Conservation (phyloP, 2,888 invertebrate species). For the Amphimallon solstitiale region DNA sequence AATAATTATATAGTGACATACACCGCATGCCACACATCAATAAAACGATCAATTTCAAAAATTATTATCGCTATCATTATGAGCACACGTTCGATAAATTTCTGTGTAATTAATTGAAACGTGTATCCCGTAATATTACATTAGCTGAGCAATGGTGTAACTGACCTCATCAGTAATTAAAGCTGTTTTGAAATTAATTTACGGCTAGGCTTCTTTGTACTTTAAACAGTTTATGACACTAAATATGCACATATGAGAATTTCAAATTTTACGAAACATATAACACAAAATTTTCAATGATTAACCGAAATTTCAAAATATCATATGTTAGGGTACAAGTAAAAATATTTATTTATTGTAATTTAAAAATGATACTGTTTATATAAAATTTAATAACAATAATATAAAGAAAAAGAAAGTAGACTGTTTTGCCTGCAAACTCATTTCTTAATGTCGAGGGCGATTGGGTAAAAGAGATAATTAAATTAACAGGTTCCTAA, state of each 20-base stretch:
- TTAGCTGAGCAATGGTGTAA: slow-evolving; percentile 39
- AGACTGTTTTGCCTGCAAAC: too few relatives aligned
- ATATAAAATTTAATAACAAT: too few relatives aligned
- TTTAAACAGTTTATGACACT: slow-evolving; percentile 42
- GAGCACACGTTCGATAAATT: slow-evolving; percentile 36
- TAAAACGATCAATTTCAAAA: slow-evolving; percentile 33
- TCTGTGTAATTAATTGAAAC: slow-evolving; percentile 44
- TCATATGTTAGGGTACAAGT: too few relatives aligned
- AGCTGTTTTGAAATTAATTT: slow-evolving; percentile 41
- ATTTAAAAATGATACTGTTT: too few relatives aligned
- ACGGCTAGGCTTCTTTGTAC: neutral
- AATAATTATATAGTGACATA: slow-evolving; percentile 14
- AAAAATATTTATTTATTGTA: too few relatives aligned
- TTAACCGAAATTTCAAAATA: too few relatives aligned
- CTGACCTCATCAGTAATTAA: slow-evolving; percentile 43
- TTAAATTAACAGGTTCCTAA: too few relatives aligned
- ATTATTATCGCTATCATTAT: slow-evolving; percentile 22
- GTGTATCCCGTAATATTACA: slow-evolving; percentile 38
- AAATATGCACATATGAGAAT: slow-evolving; percentile 39
- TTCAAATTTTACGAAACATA: too few relatives aligned
- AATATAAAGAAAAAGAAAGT: too few relatives aligned
- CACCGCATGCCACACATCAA: slow-evolving; percentile 25
- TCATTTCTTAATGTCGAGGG: too few relatives aligned
- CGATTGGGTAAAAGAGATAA: too few relatives aligned
- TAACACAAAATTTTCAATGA: too few relatives aligned